phyloP scores from a whole-genome alignment of 64 coral and sea anemone species.

The Montipora foliosa region DNA sequence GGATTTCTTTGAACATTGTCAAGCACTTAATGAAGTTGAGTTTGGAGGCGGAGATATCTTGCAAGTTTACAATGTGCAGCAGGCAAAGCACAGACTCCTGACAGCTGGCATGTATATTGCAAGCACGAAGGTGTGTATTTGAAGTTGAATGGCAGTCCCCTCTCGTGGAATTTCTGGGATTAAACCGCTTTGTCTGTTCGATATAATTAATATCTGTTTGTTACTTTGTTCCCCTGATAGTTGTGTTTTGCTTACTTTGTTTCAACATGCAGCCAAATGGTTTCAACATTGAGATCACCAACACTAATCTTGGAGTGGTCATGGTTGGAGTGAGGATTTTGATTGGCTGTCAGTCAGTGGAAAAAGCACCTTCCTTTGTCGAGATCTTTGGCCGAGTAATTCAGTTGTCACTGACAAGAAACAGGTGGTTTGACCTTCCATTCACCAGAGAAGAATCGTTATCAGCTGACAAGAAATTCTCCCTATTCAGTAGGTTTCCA shows the following conservation, averaged over 20 bases:
- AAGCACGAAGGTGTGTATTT: constrained; percentile 87
- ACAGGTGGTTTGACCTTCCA: constrained; percentile 98
- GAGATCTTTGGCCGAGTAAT: constrained; percentile 97
- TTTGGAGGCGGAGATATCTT: constrained; percentile 95
- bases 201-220: too few species aligned
- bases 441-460: constrained; percentile 96
- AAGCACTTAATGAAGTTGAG: constrained; percentile 89
- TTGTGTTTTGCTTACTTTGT: neutral
- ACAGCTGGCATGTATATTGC: constrained; percentile 99
- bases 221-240: neutral
- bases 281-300: constrained; percentile 94
- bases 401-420: constrained; percentile 84
- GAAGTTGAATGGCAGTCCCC: too few species aligned
- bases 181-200: neutral
- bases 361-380: constrained; percentile 91
- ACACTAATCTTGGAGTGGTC: constrained; percentile 86
- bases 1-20: constrained; percentile 99
- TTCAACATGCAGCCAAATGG: constrained; percentile 77
- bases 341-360: constrained; percentile 94
- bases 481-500: constrained; percentile 78
- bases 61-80: constrained; percentile 96
- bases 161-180: too few species aligned
- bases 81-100: constrained; percentile 92
- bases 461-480: constrained; percentile 91
- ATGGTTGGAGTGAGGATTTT: constrained; percentile 91